phyloP scores from a whole-genome alignment of 2,113 vertebrate species.

The Xiphophorus maculatus region DNA sequence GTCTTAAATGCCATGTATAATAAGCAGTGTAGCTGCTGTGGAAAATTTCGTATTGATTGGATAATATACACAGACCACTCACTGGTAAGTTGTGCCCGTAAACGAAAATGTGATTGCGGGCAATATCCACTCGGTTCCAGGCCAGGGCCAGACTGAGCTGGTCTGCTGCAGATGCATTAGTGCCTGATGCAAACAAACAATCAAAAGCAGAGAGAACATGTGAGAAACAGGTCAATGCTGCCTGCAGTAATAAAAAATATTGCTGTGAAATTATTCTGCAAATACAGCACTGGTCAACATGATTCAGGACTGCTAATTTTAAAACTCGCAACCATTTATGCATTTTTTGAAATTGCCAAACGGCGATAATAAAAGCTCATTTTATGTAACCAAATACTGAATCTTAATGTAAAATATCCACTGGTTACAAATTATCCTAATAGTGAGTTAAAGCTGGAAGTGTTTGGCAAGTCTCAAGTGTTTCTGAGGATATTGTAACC shows the following conservation, averaged over 20 bases:
- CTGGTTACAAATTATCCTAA: too few species aligned
- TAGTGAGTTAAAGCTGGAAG: too few species aligned
- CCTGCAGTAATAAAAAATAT: neutral
- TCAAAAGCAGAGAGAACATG: conserved; percentile 5
- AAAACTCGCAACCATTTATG: neutral
- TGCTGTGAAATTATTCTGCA: neutral
- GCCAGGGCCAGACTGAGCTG: conserved; percentile 96
- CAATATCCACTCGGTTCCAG: conserved; percentile 99
- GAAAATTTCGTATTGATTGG: neutral
- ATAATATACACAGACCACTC: conserved; percentile 57
- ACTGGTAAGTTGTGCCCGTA: conserved; percentile 97
- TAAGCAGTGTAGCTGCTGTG: neutral
- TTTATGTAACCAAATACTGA: too few species aligned
- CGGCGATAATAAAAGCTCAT: neutral
- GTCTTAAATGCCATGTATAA: neutral
- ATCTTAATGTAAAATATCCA: too few species aligned
- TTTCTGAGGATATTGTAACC: too few species aligned
- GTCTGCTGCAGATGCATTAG: conserved; percentile 93
- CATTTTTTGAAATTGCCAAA: neutral
- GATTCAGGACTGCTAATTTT: neutral
- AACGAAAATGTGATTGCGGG: conserved; percentile 96
- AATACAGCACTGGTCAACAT: neutral
- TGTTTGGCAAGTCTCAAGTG: too few species aligned
- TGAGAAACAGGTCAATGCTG: neutral
- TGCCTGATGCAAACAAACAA: conserved; percentile 79